These are phyloP conservation scores for Drosophila pseudoananassae DNA, from an alignment of 1,140 invertebrate genomes.

Conservation along the genomic window DNA sequence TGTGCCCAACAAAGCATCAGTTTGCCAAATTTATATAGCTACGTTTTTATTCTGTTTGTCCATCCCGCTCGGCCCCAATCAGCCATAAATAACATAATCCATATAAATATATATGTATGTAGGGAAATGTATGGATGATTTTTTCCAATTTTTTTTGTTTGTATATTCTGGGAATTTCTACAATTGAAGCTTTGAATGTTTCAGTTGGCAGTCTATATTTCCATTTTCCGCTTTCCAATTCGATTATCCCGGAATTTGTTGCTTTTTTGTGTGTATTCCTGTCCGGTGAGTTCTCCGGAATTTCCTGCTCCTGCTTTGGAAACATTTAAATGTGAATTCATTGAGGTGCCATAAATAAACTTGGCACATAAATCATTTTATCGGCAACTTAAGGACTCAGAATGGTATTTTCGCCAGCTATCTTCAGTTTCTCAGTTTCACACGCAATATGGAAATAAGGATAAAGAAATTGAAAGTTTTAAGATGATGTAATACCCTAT, in stretches of 20 bases:
- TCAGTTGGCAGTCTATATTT: conserved; percentile 46
- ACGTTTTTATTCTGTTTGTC: conserved; percentile 21
- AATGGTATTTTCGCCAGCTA: conserved; percentile 44
- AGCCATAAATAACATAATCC: conserved; percentile 62
- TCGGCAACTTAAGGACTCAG: conserved; percentile 47
- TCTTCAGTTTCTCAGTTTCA: conserved; percentile 38
- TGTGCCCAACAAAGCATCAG: conserved; percentile 30
- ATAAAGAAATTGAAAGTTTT: neutral
- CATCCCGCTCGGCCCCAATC: neutral
- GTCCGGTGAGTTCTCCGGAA: conserved; percentile 15
- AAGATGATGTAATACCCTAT: neutral
- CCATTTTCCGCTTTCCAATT: conserved; percentile 52
- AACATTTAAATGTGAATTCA: conserved; percentile 67
- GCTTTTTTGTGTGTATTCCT: conserved; percentile 7
- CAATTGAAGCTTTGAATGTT: conserved; percentile 46
- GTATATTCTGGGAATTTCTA: conserved; percentile 17
- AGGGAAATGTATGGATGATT: neutral
- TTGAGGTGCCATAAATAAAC: conserved; percentile 71
- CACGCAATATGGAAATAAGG: conserved; percentile 8
- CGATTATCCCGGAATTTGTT: conserved; percentile 48
- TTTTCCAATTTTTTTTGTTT: neutral
- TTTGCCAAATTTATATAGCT: conserved; percentile 18
- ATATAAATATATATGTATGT: conserved; percentile 27
- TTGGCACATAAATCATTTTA: conserved; percentile 67
- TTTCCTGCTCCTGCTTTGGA: conserved; percentile 11